Percentiles rank a stretch among this genome's conserved stretches.
These are phyloP conservation scores for Epinephelus coioides DNA, from an alignment of 2,797 vertebrate genomes.

Conservation along the genomic window DNA sequence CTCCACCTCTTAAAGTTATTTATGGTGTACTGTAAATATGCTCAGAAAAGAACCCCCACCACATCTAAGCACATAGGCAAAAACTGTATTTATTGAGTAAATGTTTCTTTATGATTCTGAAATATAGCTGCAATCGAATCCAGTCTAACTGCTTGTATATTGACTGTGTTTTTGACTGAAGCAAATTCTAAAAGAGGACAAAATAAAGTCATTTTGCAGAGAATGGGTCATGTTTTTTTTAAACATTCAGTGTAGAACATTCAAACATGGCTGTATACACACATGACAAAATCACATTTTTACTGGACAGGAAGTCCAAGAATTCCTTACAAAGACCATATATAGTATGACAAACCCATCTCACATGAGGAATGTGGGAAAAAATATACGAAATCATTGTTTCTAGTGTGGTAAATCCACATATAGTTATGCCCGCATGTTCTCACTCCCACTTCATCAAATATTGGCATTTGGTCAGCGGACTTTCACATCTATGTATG, in stretches of 20 bases:
- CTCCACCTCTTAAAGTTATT: slow-evolving; percentile 91
- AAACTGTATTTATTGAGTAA: slow-evolving; percentile 98
- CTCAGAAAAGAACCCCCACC: slow-evolving; percentile 47
- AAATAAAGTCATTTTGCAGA: slow-evolving; percentile 75
- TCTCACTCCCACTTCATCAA: too few species aligned
- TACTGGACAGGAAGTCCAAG: too few species aligned
- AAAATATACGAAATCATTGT: too few species aligned
- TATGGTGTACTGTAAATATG: slow-evolving; percentile 93
- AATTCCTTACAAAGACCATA: too few species aligned
- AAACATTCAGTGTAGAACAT: background rate
- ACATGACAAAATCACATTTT: too few species aligned
- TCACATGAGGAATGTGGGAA: too few species aligned
- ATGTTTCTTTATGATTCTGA: slow-evolving; percentile 90
- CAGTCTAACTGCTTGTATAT: slow-evolving; percentile 65
- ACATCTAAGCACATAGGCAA: slow-evolving; percentile 92
- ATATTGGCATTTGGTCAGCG: too few species aligned
- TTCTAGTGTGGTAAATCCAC: too few species aligned
- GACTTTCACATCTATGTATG: too few species aligned
- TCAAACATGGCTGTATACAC: background rate
- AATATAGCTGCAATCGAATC: slow-evolving; percentile 90
- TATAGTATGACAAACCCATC: too few species aligned
- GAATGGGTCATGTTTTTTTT: slow-evolving; percentile 1
- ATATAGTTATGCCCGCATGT: too few species aligned
- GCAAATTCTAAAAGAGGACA: slow-evolving; percentile 54
- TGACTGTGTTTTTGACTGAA: slow-evolving; percentile 76